These are phyloP conservation scores for Sminthopsis crassicaudata DNA, from an alignment of 2,113 vertebrate species.

Conservation along the genomic window DNA sequence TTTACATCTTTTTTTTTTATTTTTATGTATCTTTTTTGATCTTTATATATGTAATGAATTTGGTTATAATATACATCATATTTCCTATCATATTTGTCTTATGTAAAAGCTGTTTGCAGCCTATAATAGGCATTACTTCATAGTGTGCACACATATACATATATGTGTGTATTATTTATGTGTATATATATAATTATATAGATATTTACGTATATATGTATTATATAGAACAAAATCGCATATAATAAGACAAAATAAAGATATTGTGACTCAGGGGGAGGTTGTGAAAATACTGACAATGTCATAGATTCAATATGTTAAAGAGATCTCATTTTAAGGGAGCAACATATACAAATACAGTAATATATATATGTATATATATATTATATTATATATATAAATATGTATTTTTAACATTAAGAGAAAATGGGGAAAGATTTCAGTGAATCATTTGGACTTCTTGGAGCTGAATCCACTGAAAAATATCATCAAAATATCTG, in stretches of 20 bases:
- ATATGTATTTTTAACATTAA: neutral
- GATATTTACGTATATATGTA: neutral
- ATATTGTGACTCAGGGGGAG: neutral
- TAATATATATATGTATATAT: neutral
- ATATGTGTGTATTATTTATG: no score
- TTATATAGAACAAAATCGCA: neutral
- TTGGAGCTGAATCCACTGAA: neutral
- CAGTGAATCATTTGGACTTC: no score
- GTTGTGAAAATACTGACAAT: neutral
- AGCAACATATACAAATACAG: neutral
- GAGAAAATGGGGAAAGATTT: neutral
- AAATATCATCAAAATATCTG: neutral
- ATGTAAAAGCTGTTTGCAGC: neutral
- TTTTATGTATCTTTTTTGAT: neutral
- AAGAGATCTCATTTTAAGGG: neutral
- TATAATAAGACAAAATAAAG: neutral
- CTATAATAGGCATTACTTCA: neutral
- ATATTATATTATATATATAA: neutral
- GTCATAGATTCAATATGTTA: neutral
- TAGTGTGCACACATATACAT: no score
- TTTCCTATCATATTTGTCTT: neutral
- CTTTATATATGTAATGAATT: neutral
- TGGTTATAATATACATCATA: neutral
- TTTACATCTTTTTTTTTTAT: neutral
- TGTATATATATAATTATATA: no score